phyloP scores from a whole-genome alignment of 2,113 vertebrate species.

The Sceloporus tristichus region DNA sequence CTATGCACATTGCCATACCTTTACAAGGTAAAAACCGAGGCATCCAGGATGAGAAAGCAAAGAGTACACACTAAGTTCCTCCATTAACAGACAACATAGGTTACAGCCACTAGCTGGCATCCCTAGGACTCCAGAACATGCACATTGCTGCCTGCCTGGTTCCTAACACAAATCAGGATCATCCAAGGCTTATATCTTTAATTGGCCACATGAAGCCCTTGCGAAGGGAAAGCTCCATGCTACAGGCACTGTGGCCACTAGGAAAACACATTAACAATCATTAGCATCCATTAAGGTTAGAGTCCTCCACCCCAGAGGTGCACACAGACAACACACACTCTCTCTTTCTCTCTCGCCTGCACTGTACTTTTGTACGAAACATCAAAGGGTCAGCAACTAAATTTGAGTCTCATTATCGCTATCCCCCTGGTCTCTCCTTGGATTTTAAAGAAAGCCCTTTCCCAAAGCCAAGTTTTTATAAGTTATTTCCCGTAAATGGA shows the following conservation, averaged over 20 bases:
- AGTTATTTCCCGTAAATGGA: not conserved
- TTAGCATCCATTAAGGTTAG: not conserved
- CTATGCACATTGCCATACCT: too few relatives aligned
- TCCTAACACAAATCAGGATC: not conserved
- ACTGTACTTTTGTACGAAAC: not conserved
- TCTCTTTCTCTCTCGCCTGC: not conserved
- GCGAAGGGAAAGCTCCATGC: not conserved
- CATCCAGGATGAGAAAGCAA: not conserved
- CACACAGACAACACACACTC: not conserved
- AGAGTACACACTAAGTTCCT: not conserved
- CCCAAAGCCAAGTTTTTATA: not conserved
- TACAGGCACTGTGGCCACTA: too few relatives aligned
- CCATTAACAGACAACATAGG: not conserved
- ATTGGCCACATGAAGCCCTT: not conserved
- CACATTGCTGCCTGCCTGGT: not conserved
- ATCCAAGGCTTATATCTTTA: not conserved
- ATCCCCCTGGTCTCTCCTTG: not conserved
- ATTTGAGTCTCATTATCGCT: not conserved
- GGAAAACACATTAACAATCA: not conserved
- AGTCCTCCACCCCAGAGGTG: not conserved
- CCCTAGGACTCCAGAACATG: not conserved
- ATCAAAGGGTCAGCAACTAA: not conserved
- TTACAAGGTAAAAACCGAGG: not conserved
- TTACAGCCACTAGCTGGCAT: too few relatives aligned
- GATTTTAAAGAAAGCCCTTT: not conserved